Conservation (phyloP, 2,113 vertebrate genomes). For the Prunella fulvescens region DNA sequence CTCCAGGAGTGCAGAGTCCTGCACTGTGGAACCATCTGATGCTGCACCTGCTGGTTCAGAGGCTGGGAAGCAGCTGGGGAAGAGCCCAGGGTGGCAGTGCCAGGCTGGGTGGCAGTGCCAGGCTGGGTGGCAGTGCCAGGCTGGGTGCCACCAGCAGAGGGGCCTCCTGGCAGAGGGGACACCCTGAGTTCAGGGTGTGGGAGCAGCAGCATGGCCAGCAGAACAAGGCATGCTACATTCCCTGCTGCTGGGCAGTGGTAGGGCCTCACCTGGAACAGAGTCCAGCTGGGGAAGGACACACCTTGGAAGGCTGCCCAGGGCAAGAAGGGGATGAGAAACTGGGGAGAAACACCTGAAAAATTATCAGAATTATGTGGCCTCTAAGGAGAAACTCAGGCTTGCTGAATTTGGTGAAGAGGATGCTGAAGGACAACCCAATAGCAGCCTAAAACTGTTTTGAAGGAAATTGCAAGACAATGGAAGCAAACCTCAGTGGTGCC, state of each 20-base stretch:
- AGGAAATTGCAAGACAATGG: background rate
- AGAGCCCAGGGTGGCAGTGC: background rate
- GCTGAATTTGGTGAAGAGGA: background rate
- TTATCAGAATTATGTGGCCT: background rate
- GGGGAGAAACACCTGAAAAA: background rate
- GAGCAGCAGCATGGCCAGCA: background rate
- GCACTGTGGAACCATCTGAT: background rate
- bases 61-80: background rate
- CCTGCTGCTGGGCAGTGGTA: background rate
- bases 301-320: background rate
- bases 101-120: background rate
- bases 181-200: no score
- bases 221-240: rapidly evolving
- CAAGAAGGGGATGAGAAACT: background rate
- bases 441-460: background rate
- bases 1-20: background rate
- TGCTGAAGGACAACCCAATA: background rate
- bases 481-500: background rate
- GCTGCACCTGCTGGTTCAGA: background rate
- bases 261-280: background rate
- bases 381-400: background rate
- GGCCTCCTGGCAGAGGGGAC: background rate
- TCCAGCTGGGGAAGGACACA: background rate
- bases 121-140: background rate
- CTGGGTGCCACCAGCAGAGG: background rate